These are phyloP conservation scores for Hyperoodon ampullatus DNA, from an alignment of 2,113 vertebrate species.

Conservation along the genomic window DNA sequence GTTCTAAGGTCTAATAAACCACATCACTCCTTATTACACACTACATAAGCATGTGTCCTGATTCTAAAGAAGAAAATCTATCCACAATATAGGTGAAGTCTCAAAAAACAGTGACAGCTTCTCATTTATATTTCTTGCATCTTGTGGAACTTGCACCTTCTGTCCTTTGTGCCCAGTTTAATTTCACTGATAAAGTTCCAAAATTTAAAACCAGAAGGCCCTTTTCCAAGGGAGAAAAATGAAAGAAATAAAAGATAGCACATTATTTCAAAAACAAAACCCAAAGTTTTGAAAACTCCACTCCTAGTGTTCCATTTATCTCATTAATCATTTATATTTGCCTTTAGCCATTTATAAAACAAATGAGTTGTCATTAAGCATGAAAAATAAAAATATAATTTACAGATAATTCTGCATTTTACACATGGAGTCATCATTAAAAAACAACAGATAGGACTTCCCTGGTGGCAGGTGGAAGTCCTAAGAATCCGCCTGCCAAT, in stretches of 20 bases:
- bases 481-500: too few relatives aligned
- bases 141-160: background rate
- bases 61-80: background rate
- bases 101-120: background rate
- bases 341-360: background rate
- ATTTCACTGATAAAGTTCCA: background rate
- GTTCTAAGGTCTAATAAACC: background rate
- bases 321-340: background rate
- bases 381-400: constrained; percentile 57
- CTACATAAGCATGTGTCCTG: background rate
- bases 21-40: background rate
- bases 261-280: constrained; percentile 50
- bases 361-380: background rate
- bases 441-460: background rate
- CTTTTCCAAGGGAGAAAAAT: background rate
- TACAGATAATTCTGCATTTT: background rate
- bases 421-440: background rate
- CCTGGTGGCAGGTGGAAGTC: too few relatives aligned
- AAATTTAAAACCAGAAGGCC: constrained; percentile 34
- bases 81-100: constrained; percentile 3
- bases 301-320: background rate
- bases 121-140: background rate
- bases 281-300: background rate
- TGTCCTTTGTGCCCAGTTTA: background rate
- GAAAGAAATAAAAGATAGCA: background rate